phyloP scores from a whole-genome alignment of 2,888 invertebrate species.

The Escarpia spicata region DNA sequence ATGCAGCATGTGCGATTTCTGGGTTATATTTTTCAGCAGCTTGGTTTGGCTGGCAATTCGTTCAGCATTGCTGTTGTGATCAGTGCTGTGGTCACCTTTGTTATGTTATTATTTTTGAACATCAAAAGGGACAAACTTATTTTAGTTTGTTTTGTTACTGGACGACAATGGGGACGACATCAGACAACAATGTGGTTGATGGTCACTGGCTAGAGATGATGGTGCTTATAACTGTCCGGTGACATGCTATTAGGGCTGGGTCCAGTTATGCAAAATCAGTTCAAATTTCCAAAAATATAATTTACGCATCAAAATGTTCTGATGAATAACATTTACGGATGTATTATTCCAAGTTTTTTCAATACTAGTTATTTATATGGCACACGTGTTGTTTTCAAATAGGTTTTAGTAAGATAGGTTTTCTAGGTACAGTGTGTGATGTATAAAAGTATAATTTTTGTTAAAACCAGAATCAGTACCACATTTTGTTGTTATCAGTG shows the following conservation, averaged over 20 bases:
- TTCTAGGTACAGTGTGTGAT: neutral
- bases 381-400: neutral
- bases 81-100: neutral
- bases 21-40: no score
- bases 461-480: neutral
- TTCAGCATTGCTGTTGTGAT: neutral
- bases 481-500: neutral
- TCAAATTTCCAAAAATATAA: no score
- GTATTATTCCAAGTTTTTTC: no score
- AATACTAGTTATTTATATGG: neutral
- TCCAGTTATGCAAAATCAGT: neutral
- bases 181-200: neutral
- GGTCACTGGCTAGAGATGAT: neutral
- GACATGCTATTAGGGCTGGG: neutral
- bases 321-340: no score
- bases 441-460: neutral
- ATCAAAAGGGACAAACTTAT: neutral
- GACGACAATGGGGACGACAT: neutral
- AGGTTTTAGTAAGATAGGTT: neutral
- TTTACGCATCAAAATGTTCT: no score
- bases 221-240: neutral
- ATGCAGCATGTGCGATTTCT: neutral
- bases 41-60: neutral
- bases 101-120: neutral
- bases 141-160: neutral